Evolutionary conservation across 2,888 invertebrate genomes (phyloP).

Genomic region (Brachyptera risi): DNA sequence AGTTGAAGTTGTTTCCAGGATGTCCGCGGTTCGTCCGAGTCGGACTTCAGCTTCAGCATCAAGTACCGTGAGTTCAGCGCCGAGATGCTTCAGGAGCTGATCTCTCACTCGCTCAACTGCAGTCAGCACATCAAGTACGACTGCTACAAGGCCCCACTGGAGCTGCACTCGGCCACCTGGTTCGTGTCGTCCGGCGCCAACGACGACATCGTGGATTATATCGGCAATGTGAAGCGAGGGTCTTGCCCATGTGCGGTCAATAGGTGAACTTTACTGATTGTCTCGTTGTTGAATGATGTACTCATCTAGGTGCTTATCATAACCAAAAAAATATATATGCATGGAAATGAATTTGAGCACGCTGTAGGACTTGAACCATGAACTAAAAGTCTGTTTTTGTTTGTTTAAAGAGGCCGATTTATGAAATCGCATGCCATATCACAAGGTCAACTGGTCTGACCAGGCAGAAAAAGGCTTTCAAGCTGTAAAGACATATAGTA

Average conservation of each 20-base stretch:
- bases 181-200: slow-evolving; percentile 75
- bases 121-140: slow-evolving; percentile 88
- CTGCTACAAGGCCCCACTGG: slow-evolving; percentile 82
- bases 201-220: slow-evolving; percentile 72
- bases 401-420: too few species aligned
- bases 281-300: too few species aligned
- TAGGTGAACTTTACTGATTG: too few species aligned
- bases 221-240: slow-evolving; percentile 72
- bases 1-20: slow-evolving; percentile 50
- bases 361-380: too few species aligned
- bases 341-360: too few species aligned
- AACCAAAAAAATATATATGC: too few species aligned
- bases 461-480: too few species aligned
- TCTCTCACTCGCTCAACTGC: slow-evolving; percentile 84
- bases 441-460: too few species aligned
- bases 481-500: too few species aligned
- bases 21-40: slow-evolving; percentile 71
- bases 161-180: slow-evolving; percentile 84
- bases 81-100: slow-evolving; percentile 86
- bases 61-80: slow-evolving; percentile 85
- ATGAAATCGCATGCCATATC: too few species aligned
- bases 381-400: too few species aligned
- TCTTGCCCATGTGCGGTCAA: slow-evolving; percentile 54
- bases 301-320: too few species aligned
- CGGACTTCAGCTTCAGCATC: slow-evolving; percentile 79